Conservation (phyloP, 2,797 vertebrate species). For the Pseudotriccus pelzelni region DNA sequence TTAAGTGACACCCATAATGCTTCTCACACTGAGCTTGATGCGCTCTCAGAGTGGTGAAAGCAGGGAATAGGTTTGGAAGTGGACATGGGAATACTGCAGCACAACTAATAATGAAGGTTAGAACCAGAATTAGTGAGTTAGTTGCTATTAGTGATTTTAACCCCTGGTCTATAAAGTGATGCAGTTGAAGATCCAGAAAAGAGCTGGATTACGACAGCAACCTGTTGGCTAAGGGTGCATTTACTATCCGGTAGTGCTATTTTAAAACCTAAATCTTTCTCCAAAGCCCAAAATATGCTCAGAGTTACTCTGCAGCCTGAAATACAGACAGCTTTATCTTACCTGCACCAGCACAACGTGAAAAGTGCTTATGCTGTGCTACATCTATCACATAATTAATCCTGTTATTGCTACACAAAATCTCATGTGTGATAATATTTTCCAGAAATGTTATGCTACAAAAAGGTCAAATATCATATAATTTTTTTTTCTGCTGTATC, state of each 20-base stretch:
- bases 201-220: rapidly evolving
- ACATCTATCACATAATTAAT: slow-evolving; percentile 47
- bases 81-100: not conserved
- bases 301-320: not conserved
- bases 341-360: not conserved
- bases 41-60: not conserved
- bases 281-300: not conserved
- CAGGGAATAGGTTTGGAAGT: not conserved
- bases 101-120: not conserved
- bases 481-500: not conserved
- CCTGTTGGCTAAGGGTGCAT: not conserved
- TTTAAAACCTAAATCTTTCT: not conserved
- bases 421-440: slow-evolving; percentile 21
- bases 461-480: slow-evolving; percentile 38
- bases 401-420: not conserved
- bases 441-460: slow-evolving; percentile 27
- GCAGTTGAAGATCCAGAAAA: not conserved
- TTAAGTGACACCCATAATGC: not conserved
- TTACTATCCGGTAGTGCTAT: not conserved
- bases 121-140: not conserved
- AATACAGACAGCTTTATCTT: not conserved
- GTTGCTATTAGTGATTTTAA: not conserved
- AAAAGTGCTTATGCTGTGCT: not conserved
- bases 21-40: not conserved
- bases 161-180: not conserved